Percentiles rank a stretch among this genome's conserved stretches.
Conservation (phyloP, 2,797 vertebrate species). For the Diceros bicornis region DNA sequence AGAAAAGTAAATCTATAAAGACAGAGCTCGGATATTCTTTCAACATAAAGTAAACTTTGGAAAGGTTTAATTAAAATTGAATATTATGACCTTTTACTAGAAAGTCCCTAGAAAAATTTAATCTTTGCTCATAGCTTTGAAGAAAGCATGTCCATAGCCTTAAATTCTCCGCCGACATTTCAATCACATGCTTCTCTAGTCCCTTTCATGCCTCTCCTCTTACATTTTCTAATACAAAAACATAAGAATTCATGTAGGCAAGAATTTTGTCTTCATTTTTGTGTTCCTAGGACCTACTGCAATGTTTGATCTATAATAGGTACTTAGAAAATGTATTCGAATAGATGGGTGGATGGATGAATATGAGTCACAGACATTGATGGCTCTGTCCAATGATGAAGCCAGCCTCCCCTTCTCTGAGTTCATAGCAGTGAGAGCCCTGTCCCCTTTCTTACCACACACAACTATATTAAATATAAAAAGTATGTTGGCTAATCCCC, state of each 20-base stretch:
- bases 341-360: neutral
- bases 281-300: neutral
- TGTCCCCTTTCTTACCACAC: neutral
- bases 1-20: neutral
- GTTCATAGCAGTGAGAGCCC: neutral
- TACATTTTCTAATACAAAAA: neutral
- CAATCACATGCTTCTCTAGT: neutral
- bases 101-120: neutral
- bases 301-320: neutral
- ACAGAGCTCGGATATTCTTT: neutral
- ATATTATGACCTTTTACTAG: constrained; percentile 6
- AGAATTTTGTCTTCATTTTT: constrained; percentile 13
- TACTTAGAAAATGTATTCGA: neutral
- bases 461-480: neutral
- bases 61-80: neutral
- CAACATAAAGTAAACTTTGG: neutral
- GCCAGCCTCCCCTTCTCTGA: neutral
- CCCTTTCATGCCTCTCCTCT: neutral
- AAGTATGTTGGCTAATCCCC: neutral
- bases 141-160: neutral
- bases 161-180: neutral
- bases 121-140: constrained; percentile 10
- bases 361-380: neutral
- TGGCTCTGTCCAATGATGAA: neutral
- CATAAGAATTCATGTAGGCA: neutral